Conservation (phyloP, 1,140 invertebrate species). For the Laupala kohalensis region DNA sequence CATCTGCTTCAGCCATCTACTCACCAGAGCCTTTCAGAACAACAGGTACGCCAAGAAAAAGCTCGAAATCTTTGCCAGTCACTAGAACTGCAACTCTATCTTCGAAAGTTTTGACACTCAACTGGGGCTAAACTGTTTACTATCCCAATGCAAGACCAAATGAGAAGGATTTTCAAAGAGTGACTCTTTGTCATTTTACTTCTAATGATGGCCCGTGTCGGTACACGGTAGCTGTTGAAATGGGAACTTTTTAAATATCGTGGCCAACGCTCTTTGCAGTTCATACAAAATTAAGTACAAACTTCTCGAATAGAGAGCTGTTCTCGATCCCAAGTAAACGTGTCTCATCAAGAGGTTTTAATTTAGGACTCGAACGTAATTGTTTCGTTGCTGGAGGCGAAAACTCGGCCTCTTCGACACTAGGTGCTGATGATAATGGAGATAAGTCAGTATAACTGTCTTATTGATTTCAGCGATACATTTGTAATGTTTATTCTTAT, state of each 20-base stretch:
- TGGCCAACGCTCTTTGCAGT: constrained; percentile 6
- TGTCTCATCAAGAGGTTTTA: too few relatives aligned
- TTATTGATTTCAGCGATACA: constrained; percentile 10
- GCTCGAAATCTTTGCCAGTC: neutral
- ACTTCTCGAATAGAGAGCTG: constrained; percentile 3
- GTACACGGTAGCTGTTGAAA: neutral
- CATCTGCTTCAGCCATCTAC: constrained; percentile 5
- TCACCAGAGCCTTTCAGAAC: constrained; percentile 12
- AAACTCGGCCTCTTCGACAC: constrained; percentile 6
- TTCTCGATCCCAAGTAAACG: constrained; percentile 9
- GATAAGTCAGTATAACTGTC: neutral
- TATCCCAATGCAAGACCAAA: constrained; percentile 13
- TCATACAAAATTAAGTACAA: neutral
- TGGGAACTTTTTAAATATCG: neutral
- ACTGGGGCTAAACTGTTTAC: constrained; percentile 10
- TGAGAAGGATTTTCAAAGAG: constrained; percentile 7
- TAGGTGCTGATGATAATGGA: constrained; percentile 9
- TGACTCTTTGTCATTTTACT: constrained; percentile 12
- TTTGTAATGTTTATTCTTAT: constrained; percentile 13
- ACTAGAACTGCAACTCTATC: constrained; percentile 1
- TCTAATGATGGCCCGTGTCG: constrained; percentile 1
- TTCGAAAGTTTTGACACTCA: constrained; percentile 12
- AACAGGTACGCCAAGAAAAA: constrained; percentile 3
- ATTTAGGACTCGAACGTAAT: neutral
- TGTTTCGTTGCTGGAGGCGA: constrained; percentile 7